Conservation (phyloP, 1,140 invertebrate species). For the Ephestia elutella region DNA sequence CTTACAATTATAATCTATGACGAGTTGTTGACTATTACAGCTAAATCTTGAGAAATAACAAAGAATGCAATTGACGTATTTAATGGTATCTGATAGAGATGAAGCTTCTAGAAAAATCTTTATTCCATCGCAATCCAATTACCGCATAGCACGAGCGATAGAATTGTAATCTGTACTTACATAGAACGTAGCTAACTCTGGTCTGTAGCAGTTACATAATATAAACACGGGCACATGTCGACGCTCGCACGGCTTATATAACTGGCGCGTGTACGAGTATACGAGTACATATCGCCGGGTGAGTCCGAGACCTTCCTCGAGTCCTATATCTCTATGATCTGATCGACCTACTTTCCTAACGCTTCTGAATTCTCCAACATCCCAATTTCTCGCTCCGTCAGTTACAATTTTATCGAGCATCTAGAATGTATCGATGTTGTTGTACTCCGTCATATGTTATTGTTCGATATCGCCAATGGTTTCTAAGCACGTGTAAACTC, state of each 20-base stretch:
- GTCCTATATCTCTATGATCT: not conserved
- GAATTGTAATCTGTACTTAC: constrained; percentile 16
- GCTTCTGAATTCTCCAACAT: not conserved
- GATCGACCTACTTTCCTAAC: constrained; percentile 11
- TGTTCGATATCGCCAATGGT: constrained; percentile 28
- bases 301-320: constrained; percentile 11
- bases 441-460: constrained; percentile 31
- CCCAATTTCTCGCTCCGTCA: not conserved
- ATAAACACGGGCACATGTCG: constrained; percentile 42
- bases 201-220: constrained; percentile 35
- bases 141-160: constrained; percentile 11
- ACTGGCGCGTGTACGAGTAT: constrained; percentile 26
- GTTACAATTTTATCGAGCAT: not conserved
- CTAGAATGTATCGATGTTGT: constrained; percentile 29
- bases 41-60: not conserved
- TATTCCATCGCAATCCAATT: constrained; percentile 18
- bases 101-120: constrained; percentile 17
- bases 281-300: constrained; percentile 3
- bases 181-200: constrained; percentile 15
- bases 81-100: not conserved
- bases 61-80: not conserved
- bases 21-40: not conserved
- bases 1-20: not conserved
- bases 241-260: constrained; percentile 32
- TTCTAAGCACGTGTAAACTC: constrained; percentile 29